Base-by-base conservation (phyloP, 2,888 invertebrate genomes). In the Chaitophorus viminalis region DNA sequence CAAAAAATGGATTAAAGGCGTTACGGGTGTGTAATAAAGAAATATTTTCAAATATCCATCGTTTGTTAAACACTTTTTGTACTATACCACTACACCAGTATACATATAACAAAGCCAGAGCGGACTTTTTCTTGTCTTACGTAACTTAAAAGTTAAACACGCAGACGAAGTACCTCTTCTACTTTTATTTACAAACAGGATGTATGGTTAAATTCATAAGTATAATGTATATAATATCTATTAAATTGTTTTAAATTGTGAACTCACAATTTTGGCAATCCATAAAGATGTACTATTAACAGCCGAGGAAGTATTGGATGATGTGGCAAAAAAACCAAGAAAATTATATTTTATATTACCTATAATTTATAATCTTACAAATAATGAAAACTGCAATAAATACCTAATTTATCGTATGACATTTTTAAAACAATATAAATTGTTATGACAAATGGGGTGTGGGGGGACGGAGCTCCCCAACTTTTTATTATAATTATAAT, bases 11-110 rank as follows among this genome's bases (percentile, higher is more conserved):
- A 39, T 74, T 74, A n/a, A 39, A 74, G 39, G 74, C 74, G n/a
- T 68, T 68, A 25, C 36, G 74, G 25, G 36, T 36, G 74, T 74
- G 74, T 39, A 74, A 76, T n/a, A n/a, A 76, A 46, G 46, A 76
- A 46, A 46, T 76, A 76, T 76, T 76, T 76, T 17, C 46, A 46
- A 46, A 76, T 46, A 76, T 76, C 46, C 46, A 76, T 76, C 75
- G 29, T n/a, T 76, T 76, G 75, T 46, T 76, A 29, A 39, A 29
- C 14, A 76, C 46, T 46, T 76, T 76, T 36, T 74, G 36, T 74
- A 74, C 74, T 36, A 36, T 74, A 68, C 68, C 29, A 68, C n/a
- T n/a, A n/a, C n/a, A n/a, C n/a, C n/a, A n/a, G n/a, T n/a, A n/a
- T n/a, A 74, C 25, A 25, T 3, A 74, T 25, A 36, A 25, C 74